A percentile compares a stretch with the other conserved stretches of the same genome.
phyloP scores from a whole-genome alignment of 2,113 vertebrate species.

The Callaeas wilsoni region DNA sequence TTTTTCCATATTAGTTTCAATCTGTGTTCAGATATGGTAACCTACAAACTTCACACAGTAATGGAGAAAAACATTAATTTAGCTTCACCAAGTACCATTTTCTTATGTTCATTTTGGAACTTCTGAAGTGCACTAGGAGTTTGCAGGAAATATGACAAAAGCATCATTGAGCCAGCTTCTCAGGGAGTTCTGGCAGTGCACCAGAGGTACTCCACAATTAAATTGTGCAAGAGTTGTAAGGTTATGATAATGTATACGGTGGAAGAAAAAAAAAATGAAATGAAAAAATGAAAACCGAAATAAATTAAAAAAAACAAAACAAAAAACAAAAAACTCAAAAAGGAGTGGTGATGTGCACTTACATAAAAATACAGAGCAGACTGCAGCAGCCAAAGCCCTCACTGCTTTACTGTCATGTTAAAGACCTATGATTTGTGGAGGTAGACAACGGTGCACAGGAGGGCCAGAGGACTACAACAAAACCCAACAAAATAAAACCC shows the following conservation, averaged over 20 bases:
- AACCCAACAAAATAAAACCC: not conserved
- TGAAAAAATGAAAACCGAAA: no score
- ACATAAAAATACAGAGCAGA: not conserved
- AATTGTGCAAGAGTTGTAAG: not conserved
- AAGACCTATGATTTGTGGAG: not conserved
- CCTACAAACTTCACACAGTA: not conserved
- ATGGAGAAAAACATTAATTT: not conserved
- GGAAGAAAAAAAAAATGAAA: no score
- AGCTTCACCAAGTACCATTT: not conserved
- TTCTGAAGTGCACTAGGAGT: not conserved
- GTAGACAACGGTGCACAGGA: not conserved
- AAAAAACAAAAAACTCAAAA: no score
- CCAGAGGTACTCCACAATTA: not conserved
- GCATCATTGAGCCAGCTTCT: not conserved
- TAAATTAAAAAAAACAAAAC: not conserved
- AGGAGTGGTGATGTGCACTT: not conserved
- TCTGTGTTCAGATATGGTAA: not conserved
- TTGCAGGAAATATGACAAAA: not conserved
- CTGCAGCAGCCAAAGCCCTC: not conserved
- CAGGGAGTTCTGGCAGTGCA: not conserved
- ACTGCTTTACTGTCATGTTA: not conserved
- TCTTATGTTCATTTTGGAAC: not conserved
- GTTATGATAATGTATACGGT: not conserved
- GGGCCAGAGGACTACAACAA: not conserved
- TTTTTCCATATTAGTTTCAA: not conserved